A percentile compares a stretch with the other conserved stretches of the same genome.
phyloP scores from a whole-genome alignment of 2,797 vertebrate genomes.

The Poeciliopsis infans region DNA sequence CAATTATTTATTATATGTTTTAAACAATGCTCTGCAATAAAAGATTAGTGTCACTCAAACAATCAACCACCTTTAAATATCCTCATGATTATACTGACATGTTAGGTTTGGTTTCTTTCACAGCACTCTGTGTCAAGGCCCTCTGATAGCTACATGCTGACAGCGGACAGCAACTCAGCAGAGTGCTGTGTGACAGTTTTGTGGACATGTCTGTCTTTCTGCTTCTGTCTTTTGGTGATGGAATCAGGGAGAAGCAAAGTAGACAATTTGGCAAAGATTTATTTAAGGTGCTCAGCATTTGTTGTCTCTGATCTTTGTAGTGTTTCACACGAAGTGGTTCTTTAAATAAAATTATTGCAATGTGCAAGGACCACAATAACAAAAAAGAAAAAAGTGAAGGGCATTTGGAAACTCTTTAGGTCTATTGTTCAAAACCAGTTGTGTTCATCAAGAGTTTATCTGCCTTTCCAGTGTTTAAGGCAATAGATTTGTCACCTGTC shows the following conservation, averaged over 20 bases:
- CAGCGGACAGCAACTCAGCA: conserved; percentile 22
- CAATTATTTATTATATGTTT: background rate
- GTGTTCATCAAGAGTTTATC: background rate
- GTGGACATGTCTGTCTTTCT: conserved; percentile 23
- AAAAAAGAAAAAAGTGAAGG: conserved; percentile 6
- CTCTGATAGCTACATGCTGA: conserved; percentile 26
- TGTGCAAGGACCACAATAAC: background rate
- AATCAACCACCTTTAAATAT: background rate
- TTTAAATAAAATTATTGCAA: conserved; percentile 23
- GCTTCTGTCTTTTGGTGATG: conserved; percentile 8
- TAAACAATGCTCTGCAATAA: no score
- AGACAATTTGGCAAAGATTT: conserved; percentile 1
- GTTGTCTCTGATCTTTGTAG: background rate
- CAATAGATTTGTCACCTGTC: background rate
- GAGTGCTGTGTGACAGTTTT: conserved; percentile 22
- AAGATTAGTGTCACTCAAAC: background rate
- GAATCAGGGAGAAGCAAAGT: background rate
- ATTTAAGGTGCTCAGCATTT: background rate
- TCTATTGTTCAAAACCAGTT: background rate
- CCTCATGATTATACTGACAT: background rate
- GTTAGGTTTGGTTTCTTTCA: background rate
- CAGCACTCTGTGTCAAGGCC: conserved; percentile 20
- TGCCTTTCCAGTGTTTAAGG: background rate
- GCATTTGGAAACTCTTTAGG: background rate
- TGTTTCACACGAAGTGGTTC: background rate